phyloP scores from a whole-genome alignment of 2,888 invertebrate genomes.

The Autographa pulchrina region DNA sequence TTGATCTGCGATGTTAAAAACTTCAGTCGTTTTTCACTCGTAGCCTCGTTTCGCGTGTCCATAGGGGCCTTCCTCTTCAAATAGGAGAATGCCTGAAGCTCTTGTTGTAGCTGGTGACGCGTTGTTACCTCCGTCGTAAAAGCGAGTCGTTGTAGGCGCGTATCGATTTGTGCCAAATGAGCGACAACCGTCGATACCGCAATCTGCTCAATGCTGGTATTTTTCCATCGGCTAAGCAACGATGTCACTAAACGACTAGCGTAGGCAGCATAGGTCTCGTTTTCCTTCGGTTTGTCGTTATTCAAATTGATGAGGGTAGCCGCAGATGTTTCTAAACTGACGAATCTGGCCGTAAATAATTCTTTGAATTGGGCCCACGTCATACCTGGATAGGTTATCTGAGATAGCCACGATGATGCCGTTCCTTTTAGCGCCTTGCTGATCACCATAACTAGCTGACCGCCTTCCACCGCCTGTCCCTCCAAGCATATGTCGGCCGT shows the following conservation, averaged over 20 bases:
- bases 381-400: constrained; percentile 39
- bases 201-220: neutral
- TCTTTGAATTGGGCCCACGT: constrained; percentile 44
- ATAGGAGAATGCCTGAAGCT: neutral
- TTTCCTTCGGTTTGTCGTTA: constrained; percentile 35
- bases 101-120: neutral
- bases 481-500: neutral
- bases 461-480: neutral
- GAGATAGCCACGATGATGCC: constrained; percentile 45
- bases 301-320: constrained; percentile 36
- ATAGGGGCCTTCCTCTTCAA: neutral
- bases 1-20: neutral
- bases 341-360: constrained; percentile 32
- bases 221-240: constrained; percentile 8
- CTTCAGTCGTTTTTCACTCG: constrained; percentile 5
- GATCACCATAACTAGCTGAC: neutral
- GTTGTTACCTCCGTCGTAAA: constrained; percentile 30
- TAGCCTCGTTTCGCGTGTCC: neutral
- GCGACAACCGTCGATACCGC: constrained; percentile 27
- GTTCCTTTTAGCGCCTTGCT: neutral
- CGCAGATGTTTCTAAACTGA: constrained; percentile 19
- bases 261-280: constrained; percentile 30
- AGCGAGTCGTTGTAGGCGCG: constrained; percentile 26
- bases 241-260: constrained; percentile 29
- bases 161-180: constrained; percentile 31